Evolutionary conservation across 1,140 invertebrate genomes (phyloP).

Genomic region (Eueides isabella): DNA sequence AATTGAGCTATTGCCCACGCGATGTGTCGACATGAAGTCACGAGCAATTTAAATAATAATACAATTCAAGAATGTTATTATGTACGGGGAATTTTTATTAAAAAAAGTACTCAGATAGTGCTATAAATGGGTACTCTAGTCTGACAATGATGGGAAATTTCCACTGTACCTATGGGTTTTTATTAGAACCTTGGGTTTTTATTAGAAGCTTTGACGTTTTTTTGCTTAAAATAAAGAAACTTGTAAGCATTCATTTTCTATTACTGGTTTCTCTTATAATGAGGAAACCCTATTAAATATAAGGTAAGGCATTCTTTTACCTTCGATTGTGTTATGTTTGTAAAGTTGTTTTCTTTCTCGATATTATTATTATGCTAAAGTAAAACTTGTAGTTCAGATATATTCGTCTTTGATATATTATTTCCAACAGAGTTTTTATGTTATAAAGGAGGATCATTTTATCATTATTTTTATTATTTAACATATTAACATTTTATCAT

Average conservation of each 20-base stretch:
- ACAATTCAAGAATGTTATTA: slow-evolving; percentile 24
- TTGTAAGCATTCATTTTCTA: not conserved
- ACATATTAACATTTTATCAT: too few species aligned
- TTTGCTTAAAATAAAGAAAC: not conserved
- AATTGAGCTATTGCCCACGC: slow-evolving; percentile 67
- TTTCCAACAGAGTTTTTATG: not conserved
- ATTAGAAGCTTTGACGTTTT: not conserved
- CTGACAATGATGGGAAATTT: slow-evolving; percentile 24
- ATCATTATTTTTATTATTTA: too few species aligned
- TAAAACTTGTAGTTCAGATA: not conserved
- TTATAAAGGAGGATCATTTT: not conserved
- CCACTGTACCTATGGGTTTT: not conserved
- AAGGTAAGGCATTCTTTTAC: slow-evolving; percentile 6
- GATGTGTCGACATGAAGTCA: slow-evolving; percentile 55
- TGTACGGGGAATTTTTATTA: slow-evolving; percentile 21
- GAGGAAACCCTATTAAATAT: slow-evolving; percentile 10
- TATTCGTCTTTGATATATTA: not conserved
- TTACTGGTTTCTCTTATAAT: not conserved
- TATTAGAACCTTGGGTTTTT: not conserved
- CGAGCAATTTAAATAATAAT: slow-evolving; percentile 49
- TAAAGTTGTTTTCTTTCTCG: not conserved
- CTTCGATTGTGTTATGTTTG: not conserved
- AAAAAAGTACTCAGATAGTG: not conserved
- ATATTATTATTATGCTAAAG: not conserved
- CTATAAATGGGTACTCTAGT: not conserved